Evolutionary conservation across 2,113 vertebrate species (phyloP), one percentile per base, ranked within the genome.

Genomic region (Hirundichthys speculiger): DNA sequence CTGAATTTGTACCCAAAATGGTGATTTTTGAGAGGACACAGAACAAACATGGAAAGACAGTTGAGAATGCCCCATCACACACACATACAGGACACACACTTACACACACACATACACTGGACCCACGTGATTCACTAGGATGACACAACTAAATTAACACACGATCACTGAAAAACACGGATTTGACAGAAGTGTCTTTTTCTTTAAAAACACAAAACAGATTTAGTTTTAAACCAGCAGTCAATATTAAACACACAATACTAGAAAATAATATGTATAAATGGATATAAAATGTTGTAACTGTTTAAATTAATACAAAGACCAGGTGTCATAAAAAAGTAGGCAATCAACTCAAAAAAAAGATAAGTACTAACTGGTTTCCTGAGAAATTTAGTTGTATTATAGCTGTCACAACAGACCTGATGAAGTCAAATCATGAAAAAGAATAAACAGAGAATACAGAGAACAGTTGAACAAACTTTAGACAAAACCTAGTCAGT

Each of bases 301-400:
- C 56, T 34, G 56, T 73, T 80, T 64, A 79, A 85, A 83, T 75
- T 54, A 81, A 79, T 69, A 69, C 38, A 77, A 74, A 78, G 48
- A 80, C 24, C 18, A 39, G 20, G 45, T 66, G 54, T 64, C 69
- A 73, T 68, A 78, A 68, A 79, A 40, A 30, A 47, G 74, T 34
- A 81, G 67, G 70, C 67, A 83, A 80, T 77, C n/a, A 79, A 84
- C 30, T 69, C 53, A 73, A 68, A 76, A 57, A 69, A 71, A 11
- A 25, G 65, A 48, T 75, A 54, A 77, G 56, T 79, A 73, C 60
- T 79, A 61, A 68, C 65, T 77, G 51, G 60, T 78, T 86, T 90
- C 89, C 87, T 90, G 87, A 90, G 82, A 81, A 79, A 64, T 82
- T 62, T 61, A 59, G 71, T 71, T 70, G 59, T 45, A 62, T 52